Evolutionary conservation across 2,797 vertebrate species (phyloP), one percentile per base, ranked within the genome.

Genomic region (Acrossocheilus wenchowensis): DNA sequence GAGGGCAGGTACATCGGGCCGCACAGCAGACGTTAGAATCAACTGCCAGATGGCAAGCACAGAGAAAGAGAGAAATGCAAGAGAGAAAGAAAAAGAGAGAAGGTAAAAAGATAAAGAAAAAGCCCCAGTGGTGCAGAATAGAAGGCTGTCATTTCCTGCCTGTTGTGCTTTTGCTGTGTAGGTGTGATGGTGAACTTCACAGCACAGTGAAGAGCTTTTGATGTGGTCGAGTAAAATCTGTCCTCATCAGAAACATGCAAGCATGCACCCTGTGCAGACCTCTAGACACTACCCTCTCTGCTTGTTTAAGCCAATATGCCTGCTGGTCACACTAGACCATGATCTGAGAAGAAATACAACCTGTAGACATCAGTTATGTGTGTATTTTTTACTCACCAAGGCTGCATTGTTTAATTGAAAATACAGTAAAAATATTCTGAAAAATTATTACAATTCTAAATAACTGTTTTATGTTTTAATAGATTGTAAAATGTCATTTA

Each of bases 11-110:
- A 89, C 86, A 74, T 90, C 92, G 88, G 94, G 94, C 89, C 94
- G 91, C 93, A 95, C 94, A 89, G 95, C 92, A 87, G 95, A 95
- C 1, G 95, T 95, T 84, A 96, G 92, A 93, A 96, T 95, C 91
- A 96, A 92, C 95, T 96, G 92, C 79, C 91, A 91, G 82, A 84
- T 80, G 41, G 82, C 81, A 89, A 85, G 82, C 36, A 75, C 26
- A 87, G 84, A 64, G 34, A 83, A 74, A 78, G 84, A 78, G 66
- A 79, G 48, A 79, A 54, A 79, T 41, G 41, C 52, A 87, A 43
- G 39, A 84, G 43, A 83, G 84, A 64, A 64, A 54, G 66, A 73
- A 60, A 45, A 60, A 88, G n/a, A 87, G 86, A 50, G 30, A 86
- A 30, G 57, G 68, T 14, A 54, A 78, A 60, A 64, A 83, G 54